A percentile compares a stretch with the other conserved stretches of the same genome.
These are phyloP conservation scores for Sebastiscus albofasciatus DNA, from an alignment of 2,797 vertebrate species.

Conservation along the genomic window DNA sequence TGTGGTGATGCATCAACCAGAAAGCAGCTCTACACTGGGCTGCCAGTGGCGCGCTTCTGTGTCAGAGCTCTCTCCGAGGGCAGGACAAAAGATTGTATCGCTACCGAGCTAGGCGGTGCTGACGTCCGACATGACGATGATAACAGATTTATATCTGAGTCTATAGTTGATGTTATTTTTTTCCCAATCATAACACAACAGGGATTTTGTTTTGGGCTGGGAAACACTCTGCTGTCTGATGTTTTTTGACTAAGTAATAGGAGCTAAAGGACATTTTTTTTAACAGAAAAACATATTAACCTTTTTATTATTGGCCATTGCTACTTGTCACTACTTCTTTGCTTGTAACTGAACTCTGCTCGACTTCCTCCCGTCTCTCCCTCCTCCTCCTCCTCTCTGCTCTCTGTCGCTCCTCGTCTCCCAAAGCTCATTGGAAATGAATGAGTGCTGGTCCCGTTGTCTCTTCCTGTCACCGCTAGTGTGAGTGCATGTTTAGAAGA, in stretches of 20 bases:
- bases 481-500: background rate
- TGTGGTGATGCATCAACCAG: background rate
- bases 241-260: background rate
- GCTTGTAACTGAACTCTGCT: background rate
- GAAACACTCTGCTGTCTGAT: background rate
- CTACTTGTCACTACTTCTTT: background rate
- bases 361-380: background rate
- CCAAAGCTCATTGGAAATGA: slow-evolving; percentile 22
- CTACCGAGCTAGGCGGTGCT: background rate
- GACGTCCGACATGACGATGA: background rate
- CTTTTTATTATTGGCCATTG: background rate
- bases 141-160: background rate
- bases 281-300: background rate
- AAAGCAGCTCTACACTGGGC: background rate
- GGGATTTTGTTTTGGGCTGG: background rate
- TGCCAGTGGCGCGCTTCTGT: background rate
- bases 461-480: background rate
- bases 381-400: slow-evolving; percentile 7
- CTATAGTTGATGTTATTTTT: background rate
- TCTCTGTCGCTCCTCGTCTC: background rate
- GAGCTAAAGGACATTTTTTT: background rate
- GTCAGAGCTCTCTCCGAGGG: slow-evolving; percentile 7
- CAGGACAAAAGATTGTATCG: background rate
- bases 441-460: background rate
- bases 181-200: background rate